Conservation (phyloP, 1,140 invertebrate genomes). For the Neodiprion pinetum region DNA sequence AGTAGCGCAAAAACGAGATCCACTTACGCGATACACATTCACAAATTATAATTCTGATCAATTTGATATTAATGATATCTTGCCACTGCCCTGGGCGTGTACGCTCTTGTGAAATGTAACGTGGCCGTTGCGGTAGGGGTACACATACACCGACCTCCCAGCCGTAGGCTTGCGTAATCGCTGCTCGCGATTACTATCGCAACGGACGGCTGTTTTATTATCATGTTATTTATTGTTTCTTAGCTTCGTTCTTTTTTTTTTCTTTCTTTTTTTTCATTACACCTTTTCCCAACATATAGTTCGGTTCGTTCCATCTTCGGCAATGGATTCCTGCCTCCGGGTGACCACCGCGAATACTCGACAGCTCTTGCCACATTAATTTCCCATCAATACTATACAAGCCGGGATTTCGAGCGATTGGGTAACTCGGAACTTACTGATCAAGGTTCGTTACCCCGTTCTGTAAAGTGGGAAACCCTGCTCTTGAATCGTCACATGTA, state of each 20-base stretch:
- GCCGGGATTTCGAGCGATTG: too few species aligned
- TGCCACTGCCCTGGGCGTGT: neutral
- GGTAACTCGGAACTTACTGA: too few species aligned
- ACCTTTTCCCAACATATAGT: neutral
- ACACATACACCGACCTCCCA: neutral
- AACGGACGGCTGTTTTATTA: neutral
- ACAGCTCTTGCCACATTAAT: neutral
- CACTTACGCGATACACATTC: neutral
- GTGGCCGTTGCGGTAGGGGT: conserved; percentile 1
- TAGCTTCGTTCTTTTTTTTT: neutral
- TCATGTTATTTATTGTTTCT: neutral
- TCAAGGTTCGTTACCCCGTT: too few species aligned
- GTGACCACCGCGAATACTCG: neutral
- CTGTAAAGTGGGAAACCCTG: too few species aligned
- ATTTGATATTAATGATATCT: conserved; percentile 8
- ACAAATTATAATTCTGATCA: conserved; percentile 3
- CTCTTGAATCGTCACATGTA: too few species aligned
- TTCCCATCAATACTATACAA: neutral
- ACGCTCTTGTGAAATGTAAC: neutral
- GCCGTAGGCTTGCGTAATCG: neutral
- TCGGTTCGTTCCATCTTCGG: neutral
- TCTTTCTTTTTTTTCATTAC: neutral
- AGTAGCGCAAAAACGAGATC: too few species aligned
- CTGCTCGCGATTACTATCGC: neutral
- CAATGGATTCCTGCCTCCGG: neutral